Conservation (phyloP, 2,797 vertebrate species). For the Coilia nasus region DNA sequence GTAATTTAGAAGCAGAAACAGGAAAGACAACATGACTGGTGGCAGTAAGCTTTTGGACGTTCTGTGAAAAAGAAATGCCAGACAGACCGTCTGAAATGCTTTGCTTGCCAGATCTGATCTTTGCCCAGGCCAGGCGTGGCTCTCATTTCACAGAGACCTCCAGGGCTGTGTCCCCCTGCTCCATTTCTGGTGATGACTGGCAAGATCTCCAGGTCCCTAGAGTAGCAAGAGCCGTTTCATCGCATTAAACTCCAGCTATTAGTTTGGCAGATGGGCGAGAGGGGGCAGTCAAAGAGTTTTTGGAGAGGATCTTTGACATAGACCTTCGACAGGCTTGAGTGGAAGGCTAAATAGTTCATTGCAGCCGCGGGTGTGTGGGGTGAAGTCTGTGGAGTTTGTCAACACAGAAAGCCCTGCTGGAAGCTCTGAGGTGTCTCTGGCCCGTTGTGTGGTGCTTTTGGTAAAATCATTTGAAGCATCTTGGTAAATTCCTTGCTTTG, state of each 20-base stretch:
- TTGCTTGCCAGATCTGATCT: background rate
- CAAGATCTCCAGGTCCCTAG: slow-evolving; percentile 44
- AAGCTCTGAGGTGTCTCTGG: background rate
- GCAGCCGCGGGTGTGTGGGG: background rate
- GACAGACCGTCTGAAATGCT: background rate
- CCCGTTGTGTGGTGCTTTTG: background rate
- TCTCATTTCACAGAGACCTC: background rate
- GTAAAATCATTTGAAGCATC: background rate
- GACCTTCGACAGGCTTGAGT: background rate
- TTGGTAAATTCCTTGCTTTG: background rate
- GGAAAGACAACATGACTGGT: slow-evolving; percentile 51
- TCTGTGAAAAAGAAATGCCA: slow-evolving; percentile 28
- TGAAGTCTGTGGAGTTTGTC: background rate
- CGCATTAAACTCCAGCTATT: slow-evolving; percentile 33
- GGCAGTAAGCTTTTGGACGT: slow-evolving; percentile 36
- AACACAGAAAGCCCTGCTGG: background rate
- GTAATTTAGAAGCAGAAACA: slow-evolving; percentile 45
- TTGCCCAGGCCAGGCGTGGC: background rate
- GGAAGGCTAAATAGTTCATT: background rate
- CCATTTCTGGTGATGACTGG: background rate
- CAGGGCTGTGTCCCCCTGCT: background rate
- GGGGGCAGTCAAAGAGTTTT: slow-evolving; percentile 36
- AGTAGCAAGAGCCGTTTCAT: slow-evolving; percentile 18
- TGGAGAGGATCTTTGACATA: slow-evolving; percentile 11
- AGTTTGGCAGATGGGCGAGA: slow-evolving; percentile 32